Percentiles rank a stretch among this genome's conserved stretches.
These are phyloP conservation scores for Biston betularia DNA, from an alignment of 2,888 invertebrate genomes.

Conservation along the genomic window DNA sequence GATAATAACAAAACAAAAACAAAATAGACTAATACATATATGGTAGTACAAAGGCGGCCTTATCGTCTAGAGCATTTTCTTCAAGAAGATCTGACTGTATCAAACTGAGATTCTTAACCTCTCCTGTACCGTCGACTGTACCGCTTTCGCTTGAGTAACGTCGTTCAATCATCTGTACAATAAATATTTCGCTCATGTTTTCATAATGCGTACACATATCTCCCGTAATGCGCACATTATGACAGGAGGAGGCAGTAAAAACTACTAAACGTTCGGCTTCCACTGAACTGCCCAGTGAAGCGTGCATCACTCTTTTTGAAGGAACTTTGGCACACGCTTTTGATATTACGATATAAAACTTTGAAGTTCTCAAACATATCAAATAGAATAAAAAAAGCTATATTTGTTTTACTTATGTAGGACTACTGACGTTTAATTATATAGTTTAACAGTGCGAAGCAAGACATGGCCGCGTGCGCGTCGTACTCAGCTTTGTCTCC, in stretches of 20 bases:
- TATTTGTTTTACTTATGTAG: no score
- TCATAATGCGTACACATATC: constrained; percentile 66
- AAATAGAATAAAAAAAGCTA: no score
- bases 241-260: constrained; percentile 63
- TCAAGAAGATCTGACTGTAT: neutral
- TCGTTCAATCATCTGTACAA: constrained; percentile 69
- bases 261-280: constrained; percentile 63
- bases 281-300: constrained; percentile 43
- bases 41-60: no score
- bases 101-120: constrained; percentile 11
- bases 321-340: constrained; percentile 22
- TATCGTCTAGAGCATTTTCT: no score
- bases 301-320: constrained; percentile 31
- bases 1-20: no score
- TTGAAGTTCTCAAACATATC: no score
- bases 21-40: no score
- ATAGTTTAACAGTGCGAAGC: no score
- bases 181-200: constrained; percentile 77
- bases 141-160: constrained; percentile 40
- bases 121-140: constrained; percentile 11
- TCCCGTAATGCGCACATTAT: constrained; percentile 64
- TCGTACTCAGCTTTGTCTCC: no score
- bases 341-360: neutral
- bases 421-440: no score
- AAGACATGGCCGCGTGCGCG: no score